Evolutionary conservation across 2,888 invertebrate species (phyloP).

Genomic region (Drosophila eohydei): DNA sequence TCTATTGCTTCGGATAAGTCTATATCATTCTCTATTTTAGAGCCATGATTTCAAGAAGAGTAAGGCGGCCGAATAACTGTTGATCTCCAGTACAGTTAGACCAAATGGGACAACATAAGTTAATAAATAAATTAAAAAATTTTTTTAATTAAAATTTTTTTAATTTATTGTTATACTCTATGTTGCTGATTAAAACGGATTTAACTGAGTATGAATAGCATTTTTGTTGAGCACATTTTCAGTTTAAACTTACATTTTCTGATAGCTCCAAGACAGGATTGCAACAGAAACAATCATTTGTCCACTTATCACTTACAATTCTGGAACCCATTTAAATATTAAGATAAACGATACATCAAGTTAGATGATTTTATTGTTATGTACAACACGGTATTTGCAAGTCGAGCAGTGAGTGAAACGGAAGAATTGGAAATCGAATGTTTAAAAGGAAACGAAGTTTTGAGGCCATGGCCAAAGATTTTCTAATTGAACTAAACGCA

Average conservation of each 20-base stretch:
- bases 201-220: neutral
- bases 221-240: neutral
- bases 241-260: neutral
- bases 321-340: neutral
- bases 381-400: conserved; percentile 4
- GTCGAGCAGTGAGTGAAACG: conserved; percentile 36
- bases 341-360: neutral
- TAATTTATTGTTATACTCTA: neutral
- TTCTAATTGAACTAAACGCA: conserved; percentile 27
- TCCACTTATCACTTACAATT: neutral
- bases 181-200: neutral
- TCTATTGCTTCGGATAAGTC: too few species aligned
- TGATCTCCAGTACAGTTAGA: too few species aligned
- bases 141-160: too few species aligned
- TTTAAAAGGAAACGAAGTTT: conserved; percentile 45
- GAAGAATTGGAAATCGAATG: conserved; percentile 50
- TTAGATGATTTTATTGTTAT: too few species aligned
- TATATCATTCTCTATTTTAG: too few species aligned
- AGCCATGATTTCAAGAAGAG: neutral
- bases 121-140: too few species aligned
- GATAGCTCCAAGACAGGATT: neutral
- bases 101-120: too few species aligned
- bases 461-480: conserved; percentile 46
- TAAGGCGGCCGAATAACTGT: neutral
- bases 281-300: neutral